Evolutionary conservation across 2,888 invertebrate genomes (phyloP).

Genomic region (Furcula furcula): DNA sequence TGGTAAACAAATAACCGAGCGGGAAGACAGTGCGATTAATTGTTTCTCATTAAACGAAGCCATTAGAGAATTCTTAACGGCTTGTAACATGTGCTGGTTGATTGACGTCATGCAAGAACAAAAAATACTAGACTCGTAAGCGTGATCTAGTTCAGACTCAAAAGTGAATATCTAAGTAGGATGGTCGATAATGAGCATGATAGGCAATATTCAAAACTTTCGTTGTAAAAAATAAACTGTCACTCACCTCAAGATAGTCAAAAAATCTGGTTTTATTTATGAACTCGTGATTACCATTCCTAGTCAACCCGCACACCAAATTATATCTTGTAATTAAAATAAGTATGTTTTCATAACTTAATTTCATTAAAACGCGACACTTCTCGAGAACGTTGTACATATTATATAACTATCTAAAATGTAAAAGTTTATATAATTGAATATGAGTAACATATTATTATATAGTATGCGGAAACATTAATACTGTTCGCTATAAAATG

Average conservation of each 20-base stretch:
- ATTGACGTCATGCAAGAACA: not conserved
- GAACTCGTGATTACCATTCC: too few species aligned
- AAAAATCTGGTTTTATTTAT: too few species aligned
- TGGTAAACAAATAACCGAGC: constrained; percentile 63
- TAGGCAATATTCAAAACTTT: not conserved
- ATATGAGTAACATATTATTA: too few species aligned
- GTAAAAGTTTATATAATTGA: too few species aligned
- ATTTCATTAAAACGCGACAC: too few species aligned
- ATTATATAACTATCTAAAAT: too few species aligned
- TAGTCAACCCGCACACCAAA: too few species aligned
- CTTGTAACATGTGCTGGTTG: constrained; percentile 2
- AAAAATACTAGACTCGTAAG: not conserved
- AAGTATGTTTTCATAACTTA: not conserved
- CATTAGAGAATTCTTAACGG: constrained; percentile 13
- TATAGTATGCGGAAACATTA: not conserved
- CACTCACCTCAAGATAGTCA: too few species aligned
- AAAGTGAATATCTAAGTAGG: constrained; percentile 1
- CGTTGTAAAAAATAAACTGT: not conserved
- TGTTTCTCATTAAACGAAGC: constrained; percentile 37
- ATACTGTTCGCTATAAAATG: not conserved
- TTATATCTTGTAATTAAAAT: not conserved
- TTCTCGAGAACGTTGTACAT: too few species aligned
- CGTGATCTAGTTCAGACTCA: constrained; percentile 1
- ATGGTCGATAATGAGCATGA: not conserved
- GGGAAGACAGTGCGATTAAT: constrained; percentile 41